Conservation (phyloP, 2,797 vertebrate genomes). For the Lacerta viridis region DNA sequence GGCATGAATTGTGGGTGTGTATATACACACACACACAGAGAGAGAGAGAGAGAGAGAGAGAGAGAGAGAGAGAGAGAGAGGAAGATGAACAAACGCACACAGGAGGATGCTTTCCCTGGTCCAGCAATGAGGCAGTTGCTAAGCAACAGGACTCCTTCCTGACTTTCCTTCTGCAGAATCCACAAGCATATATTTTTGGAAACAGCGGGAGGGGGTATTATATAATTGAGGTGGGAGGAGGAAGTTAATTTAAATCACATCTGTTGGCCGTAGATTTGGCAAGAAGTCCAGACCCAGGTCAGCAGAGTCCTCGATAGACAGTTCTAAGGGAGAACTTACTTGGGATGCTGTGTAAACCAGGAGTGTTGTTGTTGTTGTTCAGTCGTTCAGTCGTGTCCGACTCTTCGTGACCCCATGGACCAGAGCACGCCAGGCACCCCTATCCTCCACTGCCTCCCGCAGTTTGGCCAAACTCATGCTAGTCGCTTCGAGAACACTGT, state of each 20-base stretch:
- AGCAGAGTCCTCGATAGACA: too few species aligned
- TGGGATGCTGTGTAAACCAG: too few species aligned
- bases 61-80: background rate
- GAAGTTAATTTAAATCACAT: background rate
- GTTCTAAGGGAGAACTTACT: too few species aligned
- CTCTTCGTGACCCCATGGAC: too few species aligned
- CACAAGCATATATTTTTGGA: conserved; percentile 19
- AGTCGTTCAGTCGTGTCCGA: too few species aligned
- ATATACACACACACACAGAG: background rate
- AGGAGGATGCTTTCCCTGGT: conserved; percentile 56
- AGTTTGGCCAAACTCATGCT: too few species aligned
- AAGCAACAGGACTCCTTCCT: conserved; percentile 68
- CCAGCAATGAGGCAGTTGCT: conserved; percentile 71
- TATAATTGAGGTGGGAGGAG: background rate
- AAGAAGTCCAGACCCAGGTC: too few species aligned
- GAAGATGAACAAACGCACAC: conserved; percentile 29
- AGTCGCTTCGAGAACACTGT: too few species aligned
- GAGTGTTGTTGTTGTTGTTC: too few species aligned
- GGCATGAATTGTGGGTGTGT: background rate
- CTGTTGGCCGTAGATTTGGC: background rate
- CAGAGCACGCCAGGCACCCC: too few species aligned
- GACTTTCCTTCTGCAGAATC: conserved; percentile 22
- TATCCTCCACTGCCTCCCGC: too few species aligned
- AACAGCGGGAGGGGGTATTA: background rate
- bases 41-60: conserved; percentile 46